These are phyloP conservation scores for Cavia porcellus DNA, from an alignment of 2,113 vertebrate genomes.

Conservation along the genomic window DNA sequence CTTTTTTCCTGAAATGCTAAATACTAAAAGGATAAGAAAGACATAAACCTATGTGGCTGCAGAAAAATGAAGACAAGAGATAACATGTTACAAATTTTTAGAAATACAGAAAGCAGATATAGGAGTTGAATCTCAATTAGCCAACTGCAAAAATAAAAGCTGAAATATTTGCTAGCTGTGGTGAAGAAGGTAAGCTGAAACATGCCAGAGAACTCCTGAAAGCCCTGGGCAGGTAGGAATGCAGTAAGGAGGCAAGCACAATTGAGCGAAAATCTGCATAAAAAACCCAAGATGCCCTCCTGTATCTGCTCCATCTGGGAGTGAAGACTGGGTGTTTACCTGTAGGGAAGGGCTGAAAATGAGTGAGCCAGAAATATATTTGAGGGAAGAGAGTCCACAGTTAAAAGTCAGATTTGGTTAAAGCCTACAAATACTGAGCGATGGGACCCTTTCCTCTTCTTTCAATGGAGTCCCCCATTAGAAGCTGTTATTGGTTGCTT, in stretches of 20 bases:
- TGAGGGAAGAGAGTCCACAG: not conserved
- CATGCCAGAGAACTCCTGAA: not conserved
- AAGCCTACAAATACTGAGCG: not conserved
- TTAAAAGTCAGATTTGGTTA: not conserved
- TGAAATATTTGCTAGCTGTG: not conserved
- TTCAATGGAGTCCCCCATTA: not conserved
- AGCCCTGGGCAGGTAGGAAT: not conserved
- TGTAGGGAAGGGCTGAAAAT: not conserved
- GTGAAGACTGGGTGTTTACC: not conserved
- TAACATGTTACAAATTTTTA: not conserved
- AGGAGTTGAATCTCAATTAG: slow-evolving; percentile 33
- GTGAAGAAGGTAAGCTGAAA: not conserved
- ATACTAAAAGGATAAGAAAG: not conserved
- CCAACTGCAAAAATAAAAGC: not conserved
- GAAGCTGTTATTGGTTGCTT: not conserved
- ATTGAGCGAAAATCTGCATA: not conserved
- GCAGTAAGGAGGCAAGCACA: not conserved
- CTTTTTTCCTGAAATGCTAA: slow-evolving; percentile 11
- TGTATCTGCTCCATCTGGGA: not conserved
- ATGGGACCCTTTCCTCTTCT: not conserved
- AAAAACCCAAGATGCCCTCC: not conserved
- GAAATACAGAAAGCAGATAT: not conserved
- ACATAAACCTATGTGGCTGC: not conserved
- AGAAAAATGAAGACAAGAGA: not conserved
- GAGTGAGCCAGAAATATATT: not conserved